Conservation (phyloP, 2,888 invertebrate species). For the Dastarcus helophoroides region DNA sequence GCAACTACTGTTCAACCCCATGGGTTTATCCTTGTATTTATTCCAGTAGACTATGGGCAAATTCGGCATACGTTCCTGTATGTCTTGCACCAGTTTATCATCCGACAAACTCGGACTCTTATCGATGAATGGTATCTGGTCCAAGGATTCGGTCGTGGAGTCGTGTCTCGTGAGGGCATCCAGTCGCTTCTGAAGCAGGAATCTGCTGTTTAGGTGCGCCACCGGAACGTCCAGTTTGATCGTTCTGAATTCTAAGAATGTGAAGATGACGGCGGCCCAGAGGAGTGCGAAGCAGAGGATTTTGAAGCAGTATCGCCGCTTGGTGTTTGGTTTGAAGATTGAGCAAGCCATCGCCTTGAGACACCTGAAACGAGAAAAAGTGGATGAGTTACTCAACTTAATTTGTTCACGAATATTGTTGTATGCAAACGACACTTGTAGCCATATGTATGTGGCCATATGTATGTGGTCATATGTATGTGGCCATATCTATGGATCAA, state of each 20-base stretch:
- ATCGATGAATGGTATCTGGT: conserved; percentile 49
- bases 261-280: conserved; percentile 27
- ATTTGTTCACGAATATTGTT: no score
- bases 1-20: conserved; percentile 59
- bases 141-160: conserved; percentile 35
- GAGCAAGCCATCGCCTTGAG: conserved; percentile 18
- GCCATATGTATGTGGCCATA: no score
- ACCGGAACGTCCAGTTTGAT: conserved; percentile 33
- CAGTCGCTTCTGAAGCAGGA: conserved; percentile 41
- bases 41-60: conserved; percentile 80
- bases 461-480: no score
- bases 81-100: conserved; percentile 64
- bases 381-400: no score
- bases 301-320: conserved; percentile 39
- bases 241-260: conserved; percentile 36
- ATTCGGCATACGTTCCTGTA: conserved; percentile 69
- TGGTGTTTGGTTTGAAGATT: conserved; percentile 13
- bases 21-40: conserved; percentile 65
- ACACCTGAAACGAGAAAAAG: no score
- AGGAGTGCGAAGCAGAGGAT: conserved; percentile 35
- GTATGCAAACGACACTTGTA: no score
- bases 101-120: conserved; percentile 52
- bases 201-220: conserved; percentile 37
- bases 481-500: no score
- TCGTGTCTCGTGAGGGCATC: conserved; percentile 34